These are phyloP conservation scores for Orchesella flavescens DNA, from an alignment of 2,888 invertebrate species.

Conservation along the genomic window DNA sequence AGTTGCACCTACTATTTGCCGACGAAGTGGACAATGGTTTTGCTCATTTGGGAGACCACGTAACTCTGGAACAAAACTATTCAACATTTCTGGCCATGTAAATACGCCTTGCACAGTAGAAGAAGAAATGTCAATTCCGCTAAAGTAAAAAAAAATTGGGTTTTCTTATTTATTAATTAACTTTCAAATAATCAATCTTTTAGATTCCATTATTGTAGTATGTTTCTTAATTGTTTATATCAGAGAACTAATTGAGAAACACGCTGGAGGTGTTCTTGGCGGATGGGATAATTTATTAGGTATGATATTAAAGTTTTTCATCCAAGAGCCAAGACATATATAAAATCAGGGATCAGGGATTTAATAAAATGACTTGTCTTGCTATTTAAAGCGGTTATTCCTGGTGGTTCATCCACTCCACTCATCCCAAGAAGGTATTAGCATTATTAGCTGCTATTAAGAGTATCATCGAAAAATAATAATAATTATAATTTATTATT, in stretches of 20 bases:
- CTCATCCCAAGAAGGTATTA: conserved; percentile 88
- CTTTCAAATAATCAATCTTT: too few relatives aligned
- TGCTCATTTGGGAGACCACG: conserved; percentile 94
- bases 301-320: too few relatives aligned
- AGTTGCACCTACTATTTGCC: conserved; percentile 95
- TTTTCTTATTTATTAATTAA: too few relatives aligned
- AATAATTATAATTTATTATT: too few relatives aligned
- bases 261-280: conserved; percentile 96
- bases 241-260: conserved; percentile 91
- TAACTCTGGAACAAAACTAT: conserved; percentile 97
- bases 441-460: background rate
- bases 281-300: conserved; percentile 99
- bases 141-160: conserved; percentile 76
- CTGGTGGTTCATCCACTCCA: conserved; percentile 98
- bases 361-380: too few relatives aligned
- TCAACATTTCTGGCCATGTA: conserved; percentile 98
- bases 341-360: too few relatives aligned
- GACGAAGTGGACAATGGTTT: conserved; percentile 97
- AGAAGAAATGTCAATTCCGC: conserved; percentile 98
- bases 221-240: conserved; percentile 78
- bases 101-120: conserved; percentile 98
- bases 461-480: too few relatives aligned
- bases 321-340: too few relatives aligned
- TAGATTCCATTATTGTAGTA: background rate
- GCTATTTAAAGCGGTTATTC: conserved; percentile 82